phyloP scores from a whole-genome alignment of 2,797 vertebrate species.

The Myotis pilosus region DNA sequence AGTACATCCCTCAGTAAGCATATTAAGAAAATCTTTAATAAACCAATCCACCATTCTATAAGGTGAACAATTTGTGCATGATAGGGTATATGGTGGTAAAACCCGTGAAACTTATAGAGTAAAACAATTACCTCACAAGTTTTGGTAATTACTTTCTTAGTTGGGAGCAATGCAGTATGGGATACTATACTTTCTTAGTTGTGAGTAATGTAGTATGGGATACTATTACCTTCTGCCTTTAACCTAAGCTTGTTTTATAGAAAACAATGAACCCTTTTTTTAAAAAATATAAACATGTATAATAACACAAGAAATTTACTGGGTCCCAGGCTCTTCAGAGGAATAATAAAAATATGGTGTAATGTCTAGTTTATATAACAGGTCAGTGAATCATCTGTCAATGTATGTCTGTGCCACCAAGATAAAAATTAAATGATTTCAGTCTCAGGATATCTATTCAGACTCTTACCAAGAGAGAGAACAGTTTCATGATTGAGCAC shows the following conservation, averaged over 20 bases:
- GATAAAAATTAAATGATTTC: conserved; percentile 51
- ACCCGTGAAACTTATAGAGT: neutral
- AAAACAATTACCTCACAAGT: neutral
- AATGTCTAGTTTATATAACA: conserved; percentile 21
- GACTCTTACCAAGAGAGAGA: neutral
- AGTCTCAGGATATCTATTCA: neutral
- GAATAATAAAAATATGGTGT: neutral
- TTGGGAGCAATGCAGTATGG: neutral
- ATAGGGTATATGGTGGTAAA: neutral
- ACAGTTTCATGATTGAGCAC: neutral
- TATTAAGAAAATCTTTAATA: neutral
- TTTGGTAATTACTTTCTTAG: neutral
- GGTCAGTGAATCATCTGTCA: neutral
- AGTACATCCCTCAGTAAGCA: neutral
- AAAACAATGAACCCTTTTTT: neutral
- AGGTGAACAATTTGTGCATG: neutral
- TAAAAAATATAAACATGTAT: neutral
- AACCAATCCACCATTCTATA: neutral
- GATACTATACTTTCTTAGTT: neutral
- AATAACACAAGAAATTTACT: neutral
- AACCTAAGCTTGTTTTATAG: neutral
- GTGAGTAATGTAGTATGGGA: neutral
- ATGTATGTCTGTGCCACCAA: neutral
- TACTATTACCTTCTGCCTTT: neutral
- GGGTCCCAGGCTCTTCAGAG: neutral